Evolutionary conservation across 37 sponge, comb jelly and placozoan genomes (phyloP), one percentile per base, ranked within the genome.

Genomic region (Halisarca cf. caerulea): DNA sequence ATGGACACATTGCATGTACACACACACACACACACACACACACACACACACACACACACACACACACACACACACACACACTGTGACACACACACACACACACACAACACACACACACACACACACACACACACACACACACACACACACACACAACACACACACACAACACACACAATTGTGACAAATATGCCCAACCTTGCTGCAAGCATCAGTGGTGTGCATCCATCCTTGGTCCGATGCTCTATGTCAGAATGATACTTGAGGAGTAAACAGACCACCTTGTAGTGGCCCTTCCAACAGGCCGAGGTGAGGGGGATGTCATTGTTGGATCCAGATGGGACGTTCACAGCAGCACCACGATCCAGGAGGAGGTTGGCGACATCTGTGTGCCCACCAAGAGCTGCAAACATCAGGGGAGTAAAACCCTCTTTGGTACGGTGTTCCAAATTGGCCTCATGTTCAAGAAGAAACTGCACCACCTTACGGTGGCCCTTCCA

Each of bases 401-500:
- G 87, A 24, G 98, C 98, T 32, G 98, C 98, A 84, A 98, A 98
- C 98, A 98, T 98, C 41, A 98, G 92, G 0, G 98, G 98, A 54
- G 93, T 95, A 60, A 98, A 98, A 0, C 98, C 98, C 59, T 98
- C 98, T 84, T 98, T 98, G 0, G 98, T 98, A 43, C 98, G 95
- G 74, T 98, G 99, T 82, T 98, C 99, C 0, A 98, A 82, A 75
- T 98, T 84, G 0, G 99, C 99, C 1, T 92, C 88, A 57, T 90
- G 86, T 37, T 84, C 86, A 20, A 98, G 80, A 62, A 98, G 86
- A 54, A 98, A 86, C 58, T 92, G 89, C 23, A 98, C 99, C 35
- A 98, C 99, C 75, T 94, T 92, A 80, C 91, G 84, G 88, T 98
- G 99, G 9, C 99, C 99, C 66, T 98, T 98, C 99, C 99, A 98